phyloP scores from a whole-genome alignment of 1,140 invertebrate species.

The Calephelis nemesis region DNA sequence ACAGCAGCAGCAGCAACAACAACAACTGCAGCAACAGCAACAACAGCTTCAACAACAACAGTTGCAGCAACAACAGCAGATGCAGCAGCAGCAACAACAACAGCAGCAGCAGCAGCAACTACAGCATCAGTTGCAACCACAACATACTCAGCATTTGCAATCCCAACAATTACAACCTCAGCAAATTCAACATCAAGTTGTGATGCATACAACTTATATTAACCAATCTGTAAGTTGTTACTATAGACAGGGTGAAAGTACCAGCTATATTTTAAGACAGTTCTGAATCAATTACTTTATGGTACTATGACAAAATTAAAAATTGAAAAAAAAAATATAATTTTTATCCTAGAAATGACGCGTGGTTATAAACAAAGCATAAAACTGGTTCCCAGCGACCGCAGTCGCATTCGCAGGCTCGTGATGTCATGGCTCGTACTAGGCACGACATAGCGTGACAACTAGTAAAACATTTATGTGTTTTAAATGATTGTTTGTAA shows the following conservation, averaged over 20 bases:
- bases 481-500: no score
- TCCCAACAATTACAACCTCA: constrained; percentile 54
- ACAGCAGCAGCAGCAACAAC: constrained; percentile 38
- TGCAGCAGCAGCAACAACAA: constrained; percentile 55
- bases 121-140: constrained; percentile 57
- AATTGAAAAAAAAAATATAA: no score
- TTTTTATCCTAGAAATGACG: no score
- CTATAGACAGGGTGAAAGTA: neutral
- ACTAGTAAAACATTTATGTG: no score
- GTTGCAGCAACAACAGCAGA: constrained; percentile 54
- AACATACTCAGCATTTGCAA: constrained; percentile 47
- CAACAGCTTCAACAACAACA: constrained; percentile 47
- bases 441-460: no score
- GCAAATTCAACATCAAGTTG: constrained; percentile 66
- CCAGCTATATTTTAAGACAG: neutral
- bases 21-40: constrained; percentile 46
- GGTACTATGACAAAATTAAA: no score
- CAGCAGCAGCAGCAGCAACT: constrained; percentile 54
- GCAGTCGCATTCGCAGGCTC: no score
- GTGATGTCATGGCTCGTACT: no score
- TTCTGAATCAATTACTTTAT: no score
- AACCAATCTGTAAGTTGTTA: constrained; percentile 59
- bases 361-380: no score
- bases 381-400: no score
- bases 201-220: constrained; percentile 70